Evolutionary conservation across 2,797 vertebrate species (phyloP).

Genomic region (Chrysocyon brachyurus): DNA sequence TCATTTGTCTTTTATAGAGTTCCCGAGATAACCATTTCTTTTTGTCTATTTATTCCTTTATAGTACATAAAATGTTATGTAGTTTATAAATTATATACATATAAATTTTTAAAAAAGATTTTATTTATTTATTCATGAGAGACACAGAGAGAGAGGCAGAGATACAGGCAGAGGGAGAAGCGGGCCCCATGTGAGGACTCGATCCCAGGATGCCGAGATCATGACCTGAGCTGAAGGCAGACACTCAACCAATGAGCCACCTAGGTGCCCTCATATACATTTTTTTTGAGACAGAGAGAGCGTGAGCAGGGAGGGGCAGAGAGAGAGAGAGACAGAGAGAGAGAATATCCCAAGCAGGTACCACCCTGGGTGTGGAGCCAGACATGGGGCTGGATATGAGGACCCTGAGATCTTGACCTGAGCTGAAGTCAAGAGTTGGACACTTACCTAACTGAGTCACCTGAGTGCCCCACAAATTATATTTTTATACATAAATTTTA

Average conservation of each 20-base stretch:
- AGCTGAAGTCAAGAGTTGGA: neutral
- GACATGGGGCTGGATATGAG: too few relatives aligned
- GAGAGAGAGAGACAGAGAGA: neutral
- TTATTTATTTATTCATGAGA: neutral
- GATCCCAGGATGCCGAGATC: too few relatives aligned
- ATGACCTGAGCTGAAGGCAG: too few relatives aligned
- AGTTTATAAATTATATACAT: neutral
- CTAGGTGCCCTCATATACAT: too few relatives aligned
- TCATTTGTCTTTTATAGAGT: neutral
- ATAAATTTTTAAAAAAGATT: too few relatives aligned
- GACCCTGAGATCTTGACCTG: neutral
- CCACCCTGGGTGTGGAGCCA: too few relatives aligned
- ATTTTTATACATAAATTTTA: neutral
- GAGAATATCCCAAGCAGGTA: too few relatives aligned
- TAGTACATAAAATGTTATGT: neutral
- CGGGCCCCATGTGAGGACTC: too few relatives aligned
- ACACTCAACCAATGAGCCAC: too few relatives aligned
- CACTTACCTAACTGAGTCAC: neutral
- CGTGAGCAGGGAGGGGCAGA: too few relatives aligned
- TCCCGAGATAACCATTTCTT: neutral
- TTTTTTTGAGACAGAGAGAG: neutral
- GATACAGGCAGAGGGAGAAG: neutral
- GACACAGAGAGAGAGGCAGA: neutral
- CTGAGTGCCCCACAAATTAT: neutral
- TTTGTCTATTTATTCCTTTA: conserved; percentile 6